Evolutionary conservation across 2,888 invertebrate species (phyloP), one percentile per base, ranked within the genome.

Genomic region (Trissolcus brochymenae): DNA sequence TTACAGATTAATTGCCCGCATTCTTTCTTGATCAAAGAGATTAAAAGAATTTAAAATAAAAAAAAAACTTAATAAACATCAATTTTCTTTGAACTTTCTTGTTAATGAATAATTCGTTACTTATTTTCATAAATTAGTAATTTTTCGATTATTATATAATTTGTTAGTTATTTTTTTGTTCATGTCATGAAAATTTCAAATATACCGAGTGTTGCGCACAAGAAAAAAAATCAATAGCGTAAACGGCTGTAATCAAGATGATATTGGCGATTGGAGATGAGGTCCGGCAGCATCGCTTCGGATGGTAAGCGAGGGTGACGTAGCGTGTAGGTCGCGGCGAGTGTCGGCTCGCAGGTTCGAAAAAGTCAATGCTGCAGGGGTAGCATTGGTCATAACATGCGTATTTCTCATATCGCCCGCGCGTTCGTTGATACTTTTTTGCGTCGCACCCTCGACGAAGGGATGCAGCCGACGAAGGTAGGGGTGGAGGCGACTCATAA

Each of bases 351-450:
- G 76, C 46, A 76, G 73, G 79, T 79, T 72, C 79, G 80, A 78
- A 81, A 82, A 80, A 81, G 79, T 64, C 74, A 72, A 73, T 68
- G 75, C 76, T 73, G 81, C 78, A 79, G 81, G 72, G 82, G 81
- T 83, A 79, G 80, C 81, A 81, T 76, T 76, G 84, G 84, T 83
- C 84, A 85, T 86, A 86, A 86, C 86, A 84, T 79, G 84, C 83
- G 84, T 84, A 86, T 88, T 88, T 87, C 86, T 87, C 87, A 85
- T 87, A 87, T 87, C 87, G 82, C 80, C 79, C 80, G 76, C 57
- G 51, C 57, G 55, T 81, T 80, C 78, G 84, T 82, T 85, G 83
- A 85, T 86, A 85, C 83, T 84, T 84, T 85, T 51, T 78, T 80
- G 67, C 72, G 67, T 76, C 55, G 55, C 78, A 46, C 76, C 71